Evolutionary conservation across 1,140 invertebrate species (phyloP), one percentile per base, ranked within the genome.

Genomic region (Platorchestia sp.): DNA sequence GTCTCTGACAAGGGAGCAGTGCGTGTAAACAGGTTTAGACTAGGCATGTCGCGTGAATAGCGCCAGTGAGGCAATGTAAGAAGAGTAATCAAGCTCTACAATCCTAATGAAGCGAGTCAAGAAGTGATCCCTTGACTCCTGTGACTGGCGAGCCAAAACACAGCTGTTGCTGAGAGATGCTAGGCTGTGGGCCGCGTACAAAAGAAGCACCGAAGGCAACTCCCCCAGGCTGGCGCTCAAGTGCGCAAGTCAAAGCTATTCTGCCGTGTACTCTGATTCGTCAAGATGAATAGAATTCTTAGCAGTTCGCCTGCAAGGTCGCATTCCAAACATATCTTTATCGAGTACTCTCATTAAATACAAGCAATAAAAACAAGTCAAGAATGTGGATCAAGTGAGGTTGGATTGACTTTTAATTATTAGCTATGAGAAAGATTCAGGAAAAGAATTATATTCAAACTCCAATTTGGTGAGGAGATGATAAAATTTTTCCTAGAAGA

Each of bases 61-160:
- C 87, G 87, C 87, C 87, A 89, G 87, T 89, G 87, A 89, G 87
- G 87, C 87, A 89, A 44, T 89, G 87, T 44, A 42, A 86, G 86
- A 86, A 40, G 86, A 41, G 86, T 36, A 86, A 42, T 41, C n/a
- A 89, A 44, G n/a, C 87, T 89, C 87, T 41, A 89, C 87, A 89
- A 89, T 89, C 87, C 87, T 89, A 89, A 89, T 89, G 87, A 89
- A 89, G 87, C 41, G 42, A 89, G 41, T 89, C 87, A 89, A 44
- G 87, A 89, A 89, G 41, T 89, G 87, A 89, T 89, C 87, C 87
- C 87, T 42, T 89, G 87, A 89, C 87, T 44, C 87, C 87, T 10
- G 42, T 89, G 43, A 89, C 87, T 42, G 87, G 3, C 0, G 5
- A 89, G 87, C 41, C n/a, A 42, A 89, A 89, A 89, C 87, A 89